Conservation (phyloP, 2,113 vertebrate species). For the Calonectris borealis region DNA sequence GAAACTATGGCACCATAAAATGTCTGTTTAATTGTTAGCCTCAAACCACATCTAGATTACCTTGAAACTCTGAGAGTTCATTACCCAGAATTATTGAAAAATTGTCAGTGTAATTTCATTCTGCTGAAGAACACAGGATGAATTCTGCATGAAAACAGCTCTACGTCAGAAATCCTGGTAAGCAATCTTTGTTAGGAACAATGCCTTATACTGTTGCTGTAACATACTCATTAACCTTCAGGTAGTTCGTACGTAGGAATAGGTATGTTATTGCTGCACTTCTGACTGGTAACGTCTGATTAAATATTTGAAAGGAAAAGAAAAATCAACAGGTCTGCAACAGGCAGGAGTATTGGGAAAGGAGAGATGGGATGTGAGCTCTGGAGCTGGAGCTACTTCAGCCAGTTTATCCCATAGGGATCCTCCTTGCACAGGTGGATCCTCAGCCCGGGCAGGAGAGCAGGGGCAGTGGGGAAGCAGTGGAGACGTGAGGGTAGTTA, state of each 20-base stretch:
- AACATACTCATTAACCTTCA: neutral
- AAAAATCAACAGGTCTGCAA: neutral
- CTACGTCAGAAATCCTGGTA: neutral
- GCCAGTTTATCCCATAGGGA: neutral
- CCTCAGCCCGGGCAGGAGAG: neutral
- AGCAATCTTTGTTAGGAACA: neutral
- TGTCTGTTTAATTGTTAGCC: slow-evolving; percentile 2
- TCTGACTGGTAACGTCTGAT: neutral
- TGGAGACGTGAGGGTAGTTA: neutral
- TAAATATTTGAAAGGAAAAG: neutral
- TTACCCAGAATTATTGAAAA: neutral
- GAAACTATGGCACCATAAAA: neutral
- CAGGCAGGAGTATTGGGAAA: neutral
- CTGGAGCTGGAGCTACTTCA: neutral
- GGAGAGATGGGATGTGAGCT: neutral
- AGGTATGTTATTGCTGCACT: neutral
- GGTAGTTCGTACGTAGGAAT: neutral
- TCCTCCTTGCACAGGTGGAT: fast-evolving
- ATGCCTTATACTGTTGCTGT: neutral
- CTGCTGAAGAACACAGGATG: neutral
- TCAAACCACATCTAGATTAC: neutral
- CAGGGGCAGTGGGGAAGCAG: neutral
- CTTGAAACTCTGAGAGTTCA: neutral
- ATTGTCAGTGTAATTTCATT: neutral
- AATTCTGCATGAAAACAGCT: neutral